These are phyloP conservation scores for Platorchestia sp. DNA, from an alignment of 1,140 invertebrate genomes.

Conservation along the genomic window DNA sequence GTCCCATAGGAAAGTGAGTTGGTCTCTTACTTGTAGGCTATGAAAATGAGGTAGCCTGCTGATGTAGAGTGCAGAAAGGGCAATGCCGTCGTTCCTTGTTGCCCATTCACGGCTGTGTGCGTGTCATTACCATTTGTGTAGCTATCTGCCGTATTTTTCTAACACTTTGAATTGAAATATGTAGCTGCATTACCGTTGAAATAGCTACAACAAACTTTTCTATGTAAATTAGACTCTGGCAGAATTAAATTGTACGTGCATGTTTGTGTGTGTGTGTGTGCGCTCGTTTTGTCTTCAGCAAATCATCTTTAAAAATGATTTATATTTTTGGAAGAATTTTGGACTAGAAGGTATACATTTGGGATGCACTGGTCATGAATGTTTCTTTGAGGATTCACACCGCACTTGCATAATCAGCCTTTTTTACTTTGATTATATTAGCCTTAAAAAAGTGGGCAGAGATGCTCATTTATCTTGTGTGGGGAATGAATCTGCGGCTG, in stretches of 20 bases:
- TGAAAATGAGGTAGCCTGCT: neutral
- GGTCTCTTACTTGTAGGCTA: neutral
- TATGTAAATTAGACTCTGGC: constrained; percentile 28
- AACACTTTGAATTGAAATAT: neutral
- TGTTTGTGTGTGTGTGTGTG: neutral
- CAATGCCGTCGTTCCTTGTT: neutral
- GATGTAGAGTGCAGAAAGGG: neutral
- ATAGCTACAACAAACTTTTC: neutral
- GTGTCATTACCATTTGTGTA: neutral
- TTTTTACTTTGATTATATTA: neutral
- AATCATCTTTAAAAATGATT: neutral
- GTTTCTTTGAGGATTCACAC: neutral
- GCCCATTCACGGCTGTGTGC: neutral
- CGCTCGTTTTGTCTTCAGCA: neutral
- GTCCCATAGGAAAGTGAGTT: neutral
- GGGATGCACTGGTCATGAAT: neutral
- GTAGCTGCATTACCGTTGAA: constrained; percentile 3
- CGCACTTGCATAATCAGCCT: neutral
- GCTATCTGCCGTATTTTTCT: constrained; percentile 37
- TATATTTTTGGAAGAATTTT: neutral
- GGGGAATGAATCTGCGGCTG: too few relatives aligned
- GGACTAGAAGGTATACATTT: neutral
- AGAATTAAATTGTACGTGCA: neutral
- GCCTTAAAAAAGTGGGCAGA: neutral
- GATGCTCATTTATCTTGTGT: neutral